Percentiles rank a stretch among this genome's conserved stretches.
Evolutionary conservation across 2,797 vertebrate genomes (phyloP).

Genomic region (Erithacus rubecula): DNA sequence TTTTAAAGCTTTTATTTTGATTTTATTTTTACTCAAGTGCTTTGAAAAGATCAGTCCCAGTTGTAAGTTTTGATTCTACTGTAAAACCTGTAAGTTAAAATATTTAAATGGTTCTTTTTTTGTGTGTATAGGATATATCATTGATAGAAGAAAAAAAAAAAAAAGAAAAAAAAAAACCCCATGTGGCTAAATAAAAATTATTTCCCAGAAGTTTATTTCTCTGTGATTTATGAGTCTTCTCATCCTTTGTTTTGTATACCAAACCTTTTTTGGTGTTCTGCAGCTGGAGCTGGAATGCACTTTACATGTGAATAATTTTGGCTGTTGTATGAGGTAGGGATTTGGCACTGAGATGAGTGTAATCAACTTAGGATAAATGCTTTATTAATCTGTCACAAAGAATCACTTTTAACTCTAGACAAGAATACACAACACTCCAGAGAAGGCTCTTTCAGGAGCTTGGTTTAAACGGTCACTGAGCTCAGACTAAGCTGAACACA

Average conservation of each 20-base stretch:
- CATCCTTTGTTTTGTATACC: neutral
- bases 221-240: neutral
- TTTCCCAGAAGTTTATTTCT: neutral
- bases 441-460: neutral
- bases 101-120: neutral
- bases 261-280: neutral
- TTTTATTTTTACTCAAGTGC: neutral
- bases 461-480: neutral
- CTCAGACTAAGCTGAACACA: neutral
- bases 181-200: neutral
- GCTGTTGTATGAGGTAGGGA: neutral
- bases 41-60: neutral
- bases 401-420: neutral
- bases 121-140: neutral
- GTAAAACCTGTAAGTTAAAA: neutral
- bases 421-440: neutral
- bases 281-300: neutral
- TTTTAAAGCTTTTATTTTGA: accelerated
- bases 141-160: neutral
- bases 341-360: neutral
- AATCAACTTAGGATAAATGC: neutral
- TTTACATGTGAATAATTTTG: neutral
- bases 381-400: neutral
- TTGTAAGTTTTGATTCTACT: neutral
- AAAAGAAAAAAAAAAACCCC: too few species aligned